phyloP scores from a whole-genome alignment of 2,888 invertebrate species.

The Campoplex capitator region DNA sequence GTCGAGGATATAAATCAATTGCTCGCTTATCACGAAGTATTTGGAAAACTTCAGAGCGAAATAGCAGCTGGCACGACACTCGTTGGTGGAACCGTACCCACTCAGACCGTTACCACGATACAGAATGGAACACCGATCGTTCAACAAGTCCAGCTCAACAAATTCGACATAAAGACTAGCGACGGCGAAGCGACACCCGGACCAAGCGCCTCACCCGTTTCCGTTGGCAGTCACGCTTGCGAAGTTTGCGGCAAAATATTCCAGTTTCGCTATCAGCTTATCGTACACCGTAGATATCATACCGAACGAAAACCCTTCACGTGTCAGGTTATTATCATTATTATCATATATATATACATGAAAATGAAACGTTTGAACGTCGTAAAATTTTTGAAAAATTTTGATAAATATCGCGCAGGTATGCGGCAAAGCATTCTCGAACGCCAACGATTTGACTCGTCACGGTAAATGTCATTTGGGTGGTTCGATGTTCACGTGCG shows the following conservation, averaged over 20 bases:
- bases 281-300: conserved; percentile 94
- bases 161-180: conserved; percentile 82
- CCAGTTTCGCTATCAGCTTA: conserved; percentile 94
- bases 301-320: conserved; percentile 94
- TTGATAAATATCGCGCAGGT: conserved; percentile 86
- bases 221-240: conserved; percentile 90
- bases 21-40: conserved; percentile 94
- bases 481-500: conserved; percentile 90
- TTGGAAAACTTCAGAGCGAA: conserved; percentile 89
- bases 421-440: conserved; percentile 93
- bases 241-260: conserved; percentile 95
- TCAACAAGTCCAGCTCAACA: conserved; percentile 83
- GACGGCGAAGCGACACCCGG: conserved; percentile 83
- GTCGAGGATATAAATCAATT: conserved; percentile 94
- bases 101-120: conserved; percentile 83
- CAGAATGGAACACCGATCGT: conserved; percentile 83
- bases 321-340: conserved; percentile 84
- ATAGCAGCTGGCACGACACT: conserved; percentile 85
- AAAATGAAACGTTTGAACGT: too few relatives aligned
- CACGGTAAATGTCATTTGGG: conserved; percentile 95
- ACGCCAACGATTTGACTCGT: conserved; percentile 91
- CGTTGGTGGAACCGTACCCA: conserved; percentile 82
- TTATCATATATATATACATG: too few relatives aligned
- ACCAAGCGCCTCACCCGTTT: conserved; percentile 87
- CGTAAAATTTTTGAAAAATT: too few relatives aligned